Percentiles rank a stretch among this genome's conserved stretches.
These are phyloP conservation scores for Brachyistius frenatus DNA, from an alignment of 2,113 vertebrate genomes.

Conservation along the genomic window DNA sequence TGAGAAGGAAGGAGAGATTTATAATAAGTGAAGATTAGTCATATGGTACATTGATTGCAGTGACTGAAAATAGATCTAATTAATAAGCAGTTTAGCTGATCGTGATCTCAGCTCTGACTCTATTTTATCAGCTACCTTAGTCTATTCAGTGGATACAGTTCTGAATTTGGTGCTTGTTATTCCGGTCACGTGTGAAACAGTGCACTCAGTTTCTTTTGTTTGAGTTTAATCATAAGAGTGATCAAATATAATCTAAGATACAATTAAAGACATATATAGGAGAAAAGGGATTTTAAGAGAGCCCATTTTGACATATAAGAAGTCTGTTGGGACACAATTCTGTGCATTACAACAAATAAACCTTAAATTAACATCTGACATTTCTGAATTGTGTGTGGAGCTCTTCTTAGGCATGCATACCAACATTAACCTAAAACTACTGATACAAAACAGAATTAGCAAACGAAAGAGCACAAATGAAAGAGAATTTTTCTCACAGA, in stretches of 20 bases:
- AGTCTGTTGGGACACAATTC: too few relatives aligned
- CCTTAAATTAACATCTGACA: background rate
- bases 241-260: too few relatives aligned
- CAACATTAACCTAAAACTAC: background rate
- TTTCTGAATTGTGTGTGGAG: background rate
- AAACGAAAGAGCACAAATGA: background rate
- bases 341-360: too few relatives aligned
- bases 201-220: background rate
- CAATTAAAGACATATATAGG: too few relatives aligned
- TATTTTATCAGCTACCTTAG: conserved; percentile 8
- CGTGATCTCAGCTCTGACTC: conserved; percentile 7
- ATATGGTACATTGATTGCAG: conserved; percentile 7
- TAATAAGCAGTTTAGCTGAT: conserved; percentile 29
- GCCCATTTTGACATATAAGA: background rate
- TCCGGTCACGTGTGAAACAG: background rate
- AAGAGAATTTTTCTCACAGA: background rate
- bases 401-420: background rate
- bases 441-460: background rate
- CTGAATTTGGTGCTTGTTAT: background rate
- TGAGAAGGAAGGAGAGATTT: background rate
- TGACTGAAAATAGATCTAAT: conserved; percentile 3
- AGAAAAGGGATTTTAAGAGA: background rate
- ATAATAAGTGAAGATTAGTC: background rate
- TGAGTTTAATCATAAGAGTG: background rate
- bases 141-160: conserved; percentile 16